Evolutionary conservation across 2,113 vertebrate genomes (phyloP), one percentile per base, ranked within the genome.

Genomic region (Piaya cayana): DNA sequence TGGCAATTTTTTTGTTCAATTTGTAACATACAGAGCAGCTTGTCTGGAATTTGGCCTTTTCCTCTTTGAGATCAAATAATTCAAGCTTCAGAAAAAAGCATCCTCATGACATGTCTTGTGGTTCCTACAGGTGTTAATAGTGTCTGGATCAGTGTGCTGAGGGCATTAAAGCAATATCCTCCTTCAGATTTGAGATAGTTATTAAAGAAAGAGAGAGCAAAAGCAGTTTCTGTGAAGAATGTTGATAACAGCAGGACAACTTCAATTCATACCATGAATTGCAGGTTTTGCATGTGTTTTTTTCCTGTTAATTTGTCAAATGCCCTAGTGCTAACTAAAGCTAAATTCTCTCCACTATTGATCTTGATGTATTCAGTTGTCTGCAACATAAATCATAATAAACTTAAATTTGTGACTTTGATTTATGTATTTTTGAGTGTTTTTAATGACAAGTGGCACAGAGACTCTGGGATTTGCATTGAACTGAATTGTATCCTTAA

Each of bases 111-210:
- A 85, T 93, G 92, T 95, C 89, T 94, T 92, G 77, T 95, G 87
- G 91, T 91, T 97, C 84, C 84, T 95, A 92, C 84, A 96, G 93
- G 94, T 95, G 94, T 95, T 97, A 95, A 95, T 92, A 94, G 96
- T 90, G 94, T 93, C 95, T 95, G 89, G 74, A 95, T 91, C 93
- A 95, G 70, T 92, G 95, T 95, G 86, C 91, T 97, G 77, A 93
- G 94, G 91, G 89, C 94, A 88, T 93, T 95, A 96, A 97, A 95
- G 95, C 91, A 92, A 89, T 95, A 93, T 93, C 74, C 77, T 86
- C 47, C 83, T 94, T 76, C 25, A 70, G 95, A 79, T 93, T 93
- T 89, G 88, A 95, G 94, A 56, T 86, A 36, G 86, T 88, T 96
- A 88, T 96, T 95, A 92, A 49, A 95, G 86, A 86, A 91, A 92